Evolutionary conservation across 2,113 vertebrate genomes (phyloP), one percentile per base, ranked within the genome.

Genomic region (Alces alces): DNA sequence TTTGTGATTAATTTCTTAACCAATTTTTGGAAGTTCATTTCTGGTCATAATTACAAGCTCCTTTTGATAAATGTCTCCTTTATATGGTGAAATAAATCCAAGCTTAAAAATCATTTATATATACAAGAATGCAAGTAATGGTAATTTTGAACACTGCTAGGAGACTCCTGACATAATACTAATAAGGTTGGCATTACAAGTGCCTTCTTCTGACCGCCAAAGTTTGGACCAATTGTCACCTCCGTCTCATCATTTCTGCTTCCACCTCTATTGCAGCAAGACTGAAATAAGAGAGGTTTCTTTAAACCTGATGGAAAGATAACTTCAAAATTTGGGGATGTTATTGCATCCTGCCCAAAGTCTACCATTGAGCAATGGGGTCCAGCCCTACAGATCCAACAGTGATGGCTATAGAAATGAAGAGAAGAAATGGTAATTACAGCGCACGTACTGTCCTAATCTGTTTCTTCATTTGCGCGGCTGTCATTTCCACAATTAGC

Each of bases 1-100:
- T 82, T 94, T 55, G 52, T 96, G 91, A 97, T 95, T 96, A 95
- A 96, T 93, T 97, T 91, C 57, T 89, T 97, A 85, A 79, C 8
- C 76, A 30, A 45, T 89, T 76, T 86, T 61, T 79, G 55, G 25
- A 7, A 11, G 25, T 36, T 95, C 3, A 89, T 94, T 95, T 95
- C 76, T 88, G 47, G 23, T 93, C 1, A 6, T 61, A 19, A 27
- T 93, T 96, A 79, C 6, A 61, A 30, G 16, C 13, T 95, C 16
- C 79, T 54, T 88, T 95, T 85, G 85, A 96, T 11, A 94, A 89
- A 96, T 94, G 79, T n/a, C 12, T 90, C 15, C 43, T 96, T 97
- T 95, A 16, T 57, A 2, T 86, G 60, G 23, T 55, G 60, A 97
- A 91, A 95, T 95, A 96, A 95, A 97, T 82, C 17, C n/a, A 93